Conservation (phyloP, 1,140 invertebrate species). For the Lordiphosa clarofinis region DNA sequence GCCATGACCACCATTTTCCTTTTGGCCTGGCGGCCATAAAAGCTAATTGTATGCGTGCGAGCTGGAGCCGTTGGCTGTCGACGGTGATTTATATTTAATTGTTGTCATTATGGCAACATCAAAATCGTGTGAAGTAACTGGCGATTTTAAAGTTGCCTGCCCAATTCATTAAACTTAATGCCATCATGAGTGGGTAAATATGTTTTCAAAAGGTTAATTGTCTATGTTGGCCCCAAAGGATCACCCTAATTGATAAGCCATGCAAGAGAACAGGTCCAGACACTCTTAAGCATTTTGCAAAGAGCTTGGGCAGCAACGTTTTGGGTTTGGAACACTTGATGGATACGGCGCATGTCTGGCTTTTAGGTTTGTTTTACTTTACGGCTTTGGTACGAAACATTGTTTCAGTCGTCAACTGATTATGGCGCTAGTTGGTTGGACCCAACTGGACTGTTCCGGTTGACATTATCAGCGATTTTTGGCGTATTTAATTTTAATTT, state of each 20-base stretch:
- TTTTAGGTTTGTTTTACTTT: conserved; percentile 12
- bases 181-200: no score
- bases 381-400: not conserved
- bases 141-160: conserved; percentile 25
- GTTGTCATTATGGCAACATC: conserved; percentile 73
- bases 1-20: conserved; percentile 43
- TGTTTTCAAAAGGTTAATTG: no score
- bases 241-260: no score
- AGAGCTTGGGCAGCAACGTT: conserved; percentile 25
- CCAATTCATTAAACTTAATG: no score
- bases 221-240: no score
- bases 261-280: no score
- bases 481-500: no score
- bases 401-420: conserved; percentile 35
- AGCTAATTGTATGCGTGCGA: conserved; percentile 74
- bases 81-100: conserved; percentile 76
- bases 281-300: conserved; percentile 29
- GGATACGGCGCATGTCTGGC: conserved; percentile 20
- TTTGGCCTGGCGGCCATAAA: conserved; percentile 58
- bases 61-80: not conserved
- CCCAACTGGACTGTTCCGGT: conserved; percentile 3
- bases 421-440: conserved; percentile 20
- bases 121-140: conserved; percentile 49
- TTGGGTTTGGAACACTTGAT: conserved; percentile 24
- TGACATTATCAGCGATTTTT: conserved; percentile 1